Percentiles rank a stretch among this genome's conserved stretches.
Conservation (phyloP, 1,140 invertebrate species). For the Ooceraea biroi region DNA sequence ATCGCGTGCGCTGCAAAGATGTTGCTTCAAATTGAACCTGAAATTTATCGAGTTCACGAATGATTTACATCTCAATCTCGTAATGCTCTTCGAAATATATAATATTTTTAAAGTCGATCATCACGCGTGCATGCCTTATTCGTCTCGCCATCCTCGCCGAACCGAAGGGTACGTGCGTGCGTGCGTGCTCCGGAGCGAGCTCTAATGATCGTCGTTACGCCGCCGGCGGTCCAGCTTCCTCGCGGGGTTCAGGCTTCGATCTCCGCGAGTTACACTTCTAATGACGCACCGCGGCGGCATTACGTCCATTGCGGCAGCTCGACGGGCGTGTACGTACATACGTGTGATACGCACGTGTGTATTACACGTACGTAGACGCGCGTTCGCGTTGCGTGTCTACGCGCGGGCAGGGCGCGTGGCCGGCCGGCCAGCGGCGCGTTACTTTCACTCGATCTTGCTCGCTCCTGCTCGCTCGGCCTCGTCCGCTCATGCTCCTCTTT, state of each 20-base stretch:
- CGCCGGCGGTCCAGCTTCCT: conserved; percentile 16
- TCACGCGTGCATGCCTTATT: neutral
- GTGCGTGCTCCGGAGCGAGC: too few relatives aligned
- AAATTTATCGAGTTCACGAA: too few relatives aligned
- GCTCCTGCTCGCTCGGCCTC: conserved; percentile 61
- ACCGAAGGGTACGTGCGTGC: neutral
- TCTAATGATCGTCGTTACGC: conserved; percentile 7
- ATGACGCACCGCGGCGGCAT: conserved; percentile 46
- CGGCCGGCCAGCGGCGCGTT: conserved; percentile 63
- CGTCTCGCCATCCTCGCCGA: neutral
- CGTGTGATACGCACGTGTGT: conserved; percentile 45
- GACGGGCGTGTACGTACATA: conserved; percentile 28
- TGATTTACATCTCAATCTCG: neutral
- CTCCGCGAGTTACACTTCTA: conserved; percentile 44
- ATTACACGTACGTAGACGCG: conserved; percentile 31
- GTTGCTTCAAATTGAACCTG: too few relatives aligned
- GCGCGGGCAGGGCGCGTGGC: conserved; percentile 74
- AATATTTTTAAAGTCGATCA: neutral
- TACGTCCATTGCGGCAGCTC: conserved; percentile 8
- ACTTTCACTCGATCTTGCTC: conserved; percentile 77
- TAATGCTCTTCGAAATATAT: neutral
- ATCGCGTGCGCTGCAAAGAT: too few relatives aligned
- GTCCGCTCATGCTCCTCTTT: conserved; percentile 61
- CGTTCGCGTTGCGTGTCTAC: conserved; percentile 9
- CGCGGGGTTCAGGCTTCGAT: neutral